phyloP scores from a whole-genome alignment of 2,797 vertebrate genomes.

The Pitangus sulphuratus region DNA sequence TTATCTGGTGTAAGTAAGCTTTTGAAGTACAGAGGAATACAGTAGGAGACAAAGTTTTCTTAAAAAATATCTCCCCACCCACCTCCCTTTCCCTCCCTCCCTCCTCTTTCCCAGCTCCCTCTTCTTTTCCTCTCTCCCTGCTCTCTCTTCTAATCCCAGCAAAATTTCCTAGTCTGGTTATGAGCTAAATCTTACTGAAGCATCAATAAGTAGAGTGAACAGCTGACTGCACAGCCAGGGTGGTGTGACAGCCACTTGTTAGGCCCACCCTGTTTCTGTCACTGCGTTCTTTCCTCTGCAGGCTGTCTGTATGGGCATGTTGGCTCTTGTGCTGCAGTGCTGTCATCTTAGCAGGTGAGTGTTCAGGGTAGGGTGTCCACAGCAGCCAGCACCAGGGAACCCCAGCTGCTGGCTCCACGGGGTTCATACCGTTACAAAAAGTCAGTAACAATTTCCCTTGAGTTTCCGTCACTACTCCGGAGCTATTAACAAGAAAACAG shows the following conservation, averaged over 20 bases:
- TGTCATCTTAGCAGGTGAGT: neutral
- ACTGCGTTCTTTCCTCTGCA: neutral
- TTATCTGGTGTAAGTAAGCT: neutral
- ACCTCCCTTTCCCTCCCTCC: neutral
- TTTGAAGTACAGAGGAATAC: neutral
- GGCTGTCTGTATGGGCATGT: neutral
- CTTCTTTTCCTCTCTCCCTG: neutral
- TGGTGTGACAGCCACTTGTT: neutral
- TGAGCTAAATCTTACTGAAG: neutral
- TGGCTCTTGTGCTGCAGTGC: neutral
- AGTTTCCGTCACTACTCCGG: neutral
- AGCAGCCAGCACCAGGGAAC: neutral
- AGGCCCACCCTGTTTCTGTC: neutral
- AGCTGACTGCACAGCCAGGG: neutral
- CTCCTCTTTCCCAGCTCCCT: fast-evolving
- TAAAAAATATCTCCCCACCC: neutral
- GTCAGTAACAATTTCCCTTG: neutral
- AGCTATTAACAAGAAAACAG: neutral
- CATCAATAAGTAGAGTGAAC: neutral
- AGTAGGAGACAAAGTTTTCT: neutral
- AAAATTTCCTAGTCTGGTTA: neutral
- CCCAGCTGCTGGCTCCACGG: neutral
- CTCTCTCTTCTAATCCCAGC: neutral
- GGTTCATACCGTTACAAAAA: neutral
- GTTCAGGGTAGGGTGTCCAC: neutral